phyloP scores from a whole-genome alignment of 2,888 invertebrate species.

The Chrysina gloriosa region DNA sequence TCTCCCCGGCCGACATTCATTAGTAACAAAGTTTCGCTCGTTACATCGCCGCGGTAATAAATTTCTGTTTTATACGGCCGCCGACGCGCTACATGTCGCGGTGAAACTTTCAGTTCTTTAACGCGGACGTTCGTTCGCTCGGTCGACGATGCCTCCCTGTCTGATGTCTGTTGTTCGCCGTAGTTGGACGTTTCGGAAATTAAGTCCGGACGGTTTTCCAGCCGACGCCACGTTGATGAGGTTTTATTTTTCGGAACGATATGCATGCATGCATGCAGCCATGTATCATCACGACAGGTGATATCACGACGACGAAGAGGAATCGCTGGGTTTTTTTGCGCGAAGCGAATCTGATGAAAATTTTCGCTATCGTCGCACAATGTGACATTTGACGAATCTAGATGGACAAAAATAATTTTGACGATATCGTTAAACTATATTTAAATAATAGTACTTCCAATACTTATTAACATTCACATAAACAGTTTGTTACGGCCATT shows the following conservation, averaged over 20 bases:
- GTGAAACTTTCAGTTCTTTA: constrained; percentile 28
- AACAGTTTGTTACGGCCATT: too few species aligned
- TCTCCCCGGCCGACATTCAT: constrained; percentile 34
- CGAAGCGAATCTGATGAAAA: too few species aligned
- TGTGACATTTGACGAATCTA: too few species aligned
- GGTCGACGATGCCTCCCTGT: not conserved
- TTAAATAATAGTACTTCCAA: too few species aligned
- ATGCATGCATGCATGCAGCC: not conserved
- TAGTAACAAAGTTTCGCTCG: constrained; percentile 51
- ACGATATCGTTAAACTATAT: too few species aligned
- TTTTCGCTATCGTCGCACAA: too few species aligned
- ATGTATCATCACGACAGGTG: too few species aligned
- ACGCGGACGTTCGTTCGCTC: not conserved
- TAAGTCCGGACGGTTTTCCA: constrained; percentile 5
- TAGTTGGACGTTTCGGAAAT: constrained; percentile 20
- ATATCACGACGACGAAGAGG: too few species aligned
- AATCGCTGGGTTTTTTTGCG: too few species aligned
- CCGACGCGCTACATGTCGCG: constrained; percentile 12
- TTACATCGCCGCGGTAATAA: constrained; percentile 46
- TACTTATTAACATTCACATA: too few species aligned
- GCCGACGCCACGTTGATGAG: not conserved
- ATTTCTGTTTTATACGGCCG: constrained; percentile 45
- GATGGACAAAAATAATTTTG: too few species aligned
- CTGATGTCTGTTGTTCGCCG: constrained; percentile 12
- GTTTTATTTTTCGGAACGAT: not conserved